Conservation (phyloP, 2,113 vertebrate species). For the Carassius carassius region DNA sequence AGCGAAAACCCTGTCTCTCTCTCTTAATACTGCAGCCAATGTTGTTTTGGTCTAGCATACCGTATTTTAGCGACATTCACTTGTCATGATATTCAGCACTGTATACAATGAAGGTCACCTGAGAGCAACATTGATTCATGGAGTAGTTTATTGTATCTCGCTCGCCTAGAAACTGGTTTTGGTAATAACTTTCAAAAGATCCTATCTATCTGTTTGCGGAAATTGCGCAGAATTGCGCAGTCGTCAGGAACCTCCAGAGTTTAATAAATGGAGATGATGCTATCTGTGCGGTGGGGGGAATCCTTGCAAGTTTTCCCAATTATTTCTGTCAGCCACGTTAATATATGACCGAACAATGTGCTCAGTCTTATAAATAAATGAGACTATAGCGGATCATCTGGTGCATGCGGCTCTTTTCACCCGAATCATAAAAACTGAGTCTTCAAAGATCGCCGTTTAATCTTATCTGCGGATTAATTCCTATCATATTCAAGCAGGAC, state of each 20-base stretch:
- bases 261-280: constrained; percentile 12
- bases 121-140: constrained; percentile 10
- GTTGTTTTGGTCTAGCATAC: not conserved
- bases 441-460: constrained; percentile 33
- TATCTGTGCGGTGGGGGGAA: constrained; percentile 26
- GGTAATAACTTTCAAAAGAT: constrained; percentile 53
- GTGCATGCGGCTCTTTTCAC: constrained; percentile 27
- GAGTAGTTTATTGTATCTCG: constrained; percentile 26
- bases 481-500: constrained; percentile 8
- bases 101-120: constrained; percentile 32
- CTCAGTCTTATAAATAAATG: not conserved
- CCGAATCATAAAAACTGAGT: constrained; percentile 20
- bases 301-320: constrained; percentile 22
- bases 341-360: not conserved
- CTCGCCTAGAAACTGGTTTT: constrained; percentile 36
- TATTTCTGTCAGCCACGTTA: constrained; percentile 7
- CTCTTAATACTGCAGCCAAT: not conserved
- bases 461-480: constrained; percentile 32
- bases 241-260: constrained; percentile 18
- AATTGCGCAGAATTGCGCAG: constrained; percentile 40
- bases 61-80: not conserved
- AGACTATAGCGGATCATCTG: constrained; percentile 18
- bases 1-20: too few species aligned
- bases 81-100: not conserved
- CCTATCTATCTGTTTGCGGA: constrained; percentile 47